A percentile compares a stretch with the other conserved stretches of the same genome.
Evolutionary conservation across 2,888 invertebrate genomes (phyloP).

Genomic region (Schizaphis graminum): DNA sequence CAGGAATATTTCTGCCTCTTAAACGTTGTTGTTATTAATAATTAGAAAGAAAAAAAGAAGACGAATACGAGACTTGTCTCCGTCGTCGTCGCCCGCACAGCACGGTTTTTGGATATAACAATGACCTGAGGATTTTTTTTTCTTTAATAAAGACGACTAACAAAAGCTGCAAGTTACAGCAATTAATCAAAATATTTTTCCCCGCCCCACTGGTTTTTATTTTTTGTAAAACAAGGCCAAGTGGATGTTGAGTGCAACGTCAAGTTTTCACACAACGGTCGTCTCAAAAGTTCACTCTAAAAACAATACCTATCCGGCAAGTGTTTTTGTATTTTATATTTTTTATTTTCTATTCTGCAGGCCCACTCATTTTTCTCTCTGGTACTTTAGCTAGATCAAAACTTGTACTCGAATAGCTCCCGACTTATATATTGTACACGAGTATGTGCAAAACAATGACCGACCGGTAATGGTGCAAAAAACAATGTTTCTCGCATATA

Average conservation of each 20-base stretch:
- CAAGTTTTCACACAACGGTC: slow-evolving; percentile 56
- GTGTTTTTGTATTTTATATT: slow-evolving; percentile 57
- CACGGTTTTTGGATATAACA: slow-evolving; percentile 52
- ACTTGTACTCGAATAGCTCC: slow-evolving; percentile 43
- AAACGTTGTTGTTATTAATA: slow-evolving; percentile 60
- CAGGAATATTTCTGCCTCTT: slow-evolving; percentile 42
- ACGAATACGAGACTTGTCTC: background rate
- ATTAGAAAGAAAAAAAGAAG: slow-evolving; percentile 44
- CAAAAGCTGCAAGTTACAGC: slow-evolving; percentile 60
- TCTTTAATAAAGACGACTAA: slow-evolving; percentile 62
- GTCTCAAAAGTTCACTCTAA: slow-evolving; percentile 62
- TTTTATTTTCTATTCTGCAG: slow-evolving; percentile 36
- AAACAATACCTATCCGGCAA: slow-evolving; percentile 62
- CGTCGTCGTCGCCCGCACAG: background rate
- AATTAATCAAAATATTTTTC: slow-evolving; percentile 63
- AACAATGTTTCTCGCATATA: slow-evolving; percentile 39
- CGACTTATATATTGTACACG: slow-evolving; percentile 36
- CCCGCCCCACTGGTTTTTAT: slow-evolving; percentile 11
- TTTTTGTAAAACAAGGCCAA: slow-evolving; percentile 62
- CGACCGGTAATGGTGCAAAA: background rate
- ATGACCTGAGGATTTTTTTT: slow-evolving; percentile 59
- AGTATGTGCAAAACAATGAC: slow-evolving; percentile 55
- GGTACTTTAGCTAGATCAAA: slow-evolving; percentile 60
- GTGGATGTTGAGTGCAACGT: slow-evolving; percentile 58
- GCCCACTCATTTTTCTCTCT: background rate